Evolutionary conservation across 2,113 vertebrate species (phyloP).

Genomic region (Andinoacara biseriatus): DNA sequence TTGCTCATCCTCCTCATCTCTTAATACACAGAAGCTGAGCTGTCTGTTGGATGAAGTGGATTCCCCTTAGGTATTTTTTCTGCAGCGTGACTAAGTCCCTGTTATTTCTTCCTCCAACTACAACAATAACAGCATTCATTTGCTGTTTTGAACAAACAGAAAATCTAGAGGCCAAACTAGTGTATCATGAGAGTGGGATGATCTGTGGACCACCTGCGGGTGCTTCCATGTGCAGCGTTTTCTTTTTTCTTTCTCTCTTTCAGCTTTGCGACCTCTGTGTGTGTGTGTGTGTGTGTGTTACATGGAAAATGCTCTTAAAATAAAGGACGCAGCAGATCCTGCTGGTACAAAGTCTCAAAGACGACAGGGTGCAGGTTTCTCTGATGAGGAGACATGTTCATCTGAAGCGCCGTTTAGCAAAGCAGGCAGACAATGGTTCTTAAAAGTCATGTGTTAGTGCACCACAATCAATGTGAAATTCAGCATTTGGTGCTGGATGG

Average conservation of each 20-base stretch:
- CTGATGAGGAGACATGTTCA: neutral
- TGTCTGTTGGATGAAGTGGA: slow-evolving; percentile 56
- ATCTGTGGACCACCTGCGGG: slow-evolving; percentile 19
- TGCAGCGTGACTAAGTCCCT: slow-evolving; percentile 58
- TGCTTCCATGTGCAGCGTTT: slow-evolving; percentile 14
- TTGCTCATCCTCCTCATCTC: slow-evolving; percentile 58
- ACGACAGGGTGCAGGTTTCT: slow-evolving; percentile 11
- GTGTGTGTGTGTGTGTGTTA: slow-evolving; percentile 12
- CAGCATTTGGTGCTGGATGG: neutral
- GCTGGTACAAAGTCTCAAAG: slow-evolving; percentile 21
- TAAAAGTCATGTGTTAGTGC: neutral
- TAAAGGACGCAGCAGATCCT: slow-evolving; percentile 33
- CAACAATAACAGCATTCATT: slow-evolving; percentile 42
- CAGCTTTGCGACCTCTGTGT: slow-evolving; percentile 40
- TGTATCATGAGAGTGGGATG: slow-evolving; percentile 39
- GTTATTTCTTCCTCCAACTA: slow-evolving; percentile 49
- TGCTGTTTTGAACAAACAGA: slow-evolving; percentile 39
- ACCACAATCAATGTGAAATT: neutral
- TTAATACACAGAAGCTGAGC: slow-evolving; percentile 46
- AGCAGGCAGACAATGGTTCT: neutral
- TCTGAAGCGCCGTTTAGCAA: neutral
- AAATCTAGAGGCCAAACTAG: slow-evolving; percentile 19
- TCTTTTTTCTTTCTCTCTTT: neutral
- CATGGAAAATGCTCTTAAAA: slow-evolving; percentile 44
- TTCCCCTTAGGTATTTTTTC: slow-evolving; percentile 55